Evolutionary conservation across 2,113 vertebrate species (phyloP).

Genomic region (Todiramphus chloris): DNA sequence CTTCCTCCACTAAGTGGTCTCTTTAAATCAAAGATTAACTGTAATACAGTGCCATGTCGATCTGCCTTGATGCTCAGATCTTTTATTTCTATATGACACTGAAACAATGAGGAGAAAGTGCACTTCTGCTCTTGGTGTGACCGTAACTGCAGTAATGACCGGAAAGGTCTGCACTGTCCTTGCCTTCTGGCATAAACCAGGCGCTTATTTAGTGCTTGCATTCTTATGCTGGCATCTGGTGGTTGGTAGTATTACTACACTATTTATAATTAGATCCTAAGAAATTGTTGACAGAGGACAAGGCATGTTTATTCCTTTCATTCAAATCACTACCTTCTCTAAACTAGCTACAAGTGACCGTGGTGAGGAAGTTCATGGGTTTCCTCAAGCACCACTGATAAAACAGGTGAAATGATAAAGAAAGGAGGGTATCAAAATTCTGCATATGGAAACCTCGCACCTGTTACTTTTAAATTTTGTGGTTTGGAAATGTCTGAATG

Average conservation of each 20-base stretch:
- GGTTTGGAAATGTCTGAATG: background rate
- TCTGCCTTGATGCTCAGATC: background rate
- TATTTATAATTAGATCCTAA: background rate
- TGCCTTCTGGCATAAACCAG: background rate
- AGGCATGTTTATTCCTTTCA: background rate
- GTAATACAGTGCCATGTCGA: background rate
- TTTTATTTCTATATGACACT: background rate
- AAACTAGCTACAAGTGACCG: background rate
- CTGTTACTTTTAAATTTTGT: background rate
- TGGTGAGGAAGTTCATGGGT: background rate
- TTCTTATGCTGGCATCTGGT: constrained; percentile 29
- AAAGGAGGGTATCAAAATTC: background rate
- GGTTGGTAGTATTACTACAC: background rate
- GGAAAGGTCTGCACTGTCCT: background rate
- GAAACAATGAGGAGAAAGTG: background rate
- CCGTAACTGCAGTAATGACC: background rate
- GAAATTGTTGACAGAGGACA: background rate
- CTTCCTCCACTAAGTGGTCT: background rate
- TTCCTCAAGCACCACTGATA: background rate
- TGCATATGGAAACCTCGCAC: background rate
- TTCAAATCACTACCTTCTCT: background rate
- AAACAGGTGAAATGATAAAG: background rate
- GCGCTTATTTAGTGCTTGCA: background rate
- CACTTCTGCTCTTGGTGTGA: background rate
- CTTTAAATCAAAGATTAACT: background rate